A percentile compares a stretch with the other conserved stretches of the same genome.
Conservation (phyloP, 35 echinoderm and acorn worm species). For the Apostichopus parvimensis region DNA sequence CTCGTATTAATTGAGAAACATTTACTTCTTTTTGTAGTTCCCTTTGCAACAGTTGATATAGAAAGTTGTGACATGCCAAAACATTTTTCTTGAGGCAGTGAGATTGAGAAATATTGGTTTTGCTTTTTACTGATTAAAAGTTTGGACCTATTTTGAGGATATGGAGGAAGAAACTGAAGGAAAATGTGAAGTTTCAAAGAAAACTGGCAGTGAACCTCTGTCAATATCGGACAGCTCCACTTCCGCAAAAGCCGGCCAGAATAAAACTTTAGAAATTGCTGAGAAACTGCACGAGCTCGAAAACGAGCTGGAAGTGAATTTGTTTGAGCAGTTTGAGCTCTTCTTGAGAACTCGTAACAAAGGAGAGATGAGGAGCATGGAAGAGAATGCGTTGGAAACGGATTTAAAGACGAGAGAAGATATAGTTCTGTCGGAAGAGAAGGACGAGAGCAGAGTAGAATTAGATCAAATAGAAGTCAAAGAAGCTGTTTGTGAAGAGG, state of each 20-base stretch:
- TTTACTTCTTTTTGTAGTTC: no score
- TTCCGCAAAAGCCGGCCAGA: neutral
- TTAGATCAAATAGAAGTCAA: neutral
- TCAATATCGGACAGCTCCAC: neutral
- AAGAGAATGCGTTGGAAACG: neutral
- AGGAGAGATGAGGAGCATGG: neutral
- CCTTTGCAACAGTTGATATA: no score
- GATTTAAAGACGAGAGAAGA: neutral
- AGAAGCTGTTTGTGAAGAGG: neutral
- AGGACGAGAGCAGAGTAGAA: neutral
- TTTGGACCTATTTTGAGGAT: no score
- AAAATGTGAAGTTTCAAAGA: no score
- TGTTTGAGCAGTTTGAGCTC: slow-evolving; percentile 12
- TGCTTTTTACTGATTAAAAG: neutral
- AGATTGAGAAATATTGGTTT: neutral
- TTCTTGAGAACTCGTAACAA: neutral
- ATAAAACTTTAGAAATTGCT: neutral
- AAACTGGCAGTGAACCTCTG: no score
- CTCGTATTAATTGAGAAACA: no score
- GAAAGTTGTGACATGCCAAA: no score
- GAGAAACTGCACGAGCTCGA: neutral
- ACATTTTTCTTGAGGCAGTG: no score
- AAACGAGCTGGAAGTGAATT: neutral
- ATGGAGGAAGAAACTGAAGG: no score
- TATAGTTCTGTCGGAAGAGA: neutral